Evolutionary conservation across 2,888 invertebrate genomes (phyloP).

Genomic region (Meganola albula): DNA sequence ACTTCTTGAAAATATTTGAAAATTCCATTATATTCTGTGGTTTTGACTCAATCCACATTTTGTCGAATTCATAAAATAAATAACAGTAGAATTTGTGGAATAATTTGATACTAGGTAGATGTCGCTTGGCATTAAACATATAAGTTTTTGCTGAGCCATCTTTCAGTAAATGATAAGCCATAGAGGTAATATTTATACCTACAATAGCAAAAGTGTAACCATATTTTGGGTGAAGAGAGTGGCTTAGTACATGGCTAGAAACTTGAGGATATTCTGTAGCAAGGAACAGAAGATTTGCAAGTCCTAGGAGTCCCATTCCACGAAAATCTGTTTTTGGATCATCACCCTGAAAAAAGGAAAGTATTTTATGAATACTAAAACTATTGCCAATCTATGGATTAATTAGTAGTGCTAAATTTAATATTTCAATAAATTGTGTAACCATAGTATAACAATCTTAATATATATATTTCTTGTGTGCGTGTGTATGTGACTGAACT

Average conservation of each 20-base stretch:
- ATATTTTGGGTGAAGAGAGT: conserved; percentile 91
- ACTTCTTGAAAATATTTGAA: conserved; percentile 89
- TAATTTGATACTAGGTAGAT: conserved; percentile 81
- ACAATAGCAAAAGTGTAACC: conserved; percentile 95
- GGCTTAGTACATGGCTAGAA: conserved; percentile 89
- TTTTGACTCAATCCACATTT: conserved; percentile 94
- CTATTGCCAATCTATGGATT: too few relatives aligned
- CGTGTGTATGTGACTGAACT: too few relatives aligned
- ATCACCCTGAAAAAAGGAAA: conserved; percentile 87
- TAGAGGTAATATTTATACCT: conserved; percentile 96
- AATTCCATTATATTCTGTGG: conserved; percentile 98
- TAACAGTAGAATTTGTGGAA: conserved; percentile 97
- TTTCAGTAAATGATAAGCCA: conserved; percentile 89
- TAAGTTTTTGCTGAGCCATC: conserved; percentile 92
- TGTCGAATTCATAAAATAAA: conserved; percentile 95
- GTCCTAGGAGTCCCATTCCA: conserved; percentile 96
- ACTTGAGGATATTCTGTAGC: conserved; percentile 87
- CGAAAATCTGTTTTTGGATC: conserved; percentile 99
- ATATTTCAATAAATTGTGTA: too few relatives aligned
- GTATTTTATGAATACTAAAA: too few relatives aligned
- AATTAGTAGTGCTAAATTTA: too few relatives aligned
- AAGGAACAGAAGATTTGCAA: conserved; percentile 94
- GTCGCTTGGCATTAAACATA: conserved; percentile 88
- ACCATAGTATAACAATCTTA: too few relatives aligned
- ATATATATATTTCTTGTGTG: too few relatives aligned